Evolutionary conservation across 2,113 vertebrate genomes (phyloP).

Genomic region (Sclerurus mexicanus): DNA sequence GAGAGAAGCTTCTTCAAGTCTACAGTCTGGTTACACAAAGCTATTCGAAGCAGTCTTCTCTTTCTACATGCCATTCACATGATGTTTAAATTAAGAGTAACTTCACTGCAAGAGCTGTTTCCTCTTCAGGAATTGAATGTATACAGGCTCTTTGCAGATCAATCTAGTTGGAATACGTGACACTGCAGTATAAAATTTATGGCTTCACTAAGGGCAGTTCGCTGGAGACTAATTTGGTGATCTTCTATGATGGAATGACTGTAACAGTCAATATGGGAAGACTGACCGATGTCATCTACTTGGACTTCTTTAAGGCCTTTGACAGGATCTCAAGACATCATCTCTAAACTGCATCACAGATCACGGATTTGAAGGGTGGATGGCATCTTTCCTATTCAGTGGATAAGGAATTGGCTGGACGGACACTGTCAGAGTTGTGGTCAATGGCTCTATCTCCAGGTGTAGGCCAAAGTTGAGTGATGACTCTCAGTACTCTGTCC

Average conservation of each 20-base stretch:
- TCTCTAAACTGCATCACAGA: not conserved
- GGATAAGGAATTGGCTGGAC: not conserved
- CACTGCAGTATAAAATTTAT: not conserved
- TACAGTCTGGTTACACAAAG: not conserved
- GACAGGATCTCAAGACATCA: not conserved
- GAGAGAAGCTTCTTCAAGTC: not conserved
- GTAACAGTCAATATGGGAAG: not conserved
- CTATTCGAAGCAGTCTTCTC: not conserved
- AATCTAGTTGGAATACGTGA: not conserved
- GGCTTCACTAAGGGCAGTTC: not conserved
- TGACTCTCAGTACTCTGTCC: not conserved
- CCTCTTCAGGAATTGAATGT: not conserved
- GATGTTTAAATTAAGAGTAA: not conserved
- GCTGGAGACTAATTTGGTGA: not conserved
- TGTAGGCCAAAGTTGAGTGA: fast-evolving
- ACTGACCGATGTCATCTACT: fast-evolving
- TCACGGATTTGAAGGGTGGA: not conserved
- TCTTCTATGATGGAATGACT: not conserved
- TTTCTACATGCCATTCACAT: not conserved
- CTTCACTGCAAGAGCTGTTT: not conserved
- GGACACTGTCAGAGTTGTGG: not conserved
- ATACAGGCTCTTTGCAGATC: not conserved
- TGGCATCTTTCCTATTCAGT: not conserved
- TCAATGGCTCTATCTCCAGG: not conserved
- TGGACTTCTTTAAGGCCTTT: not conserved